These are phyloP conservation scores for Villa cingulata DNA, from an alignment of 2,888 invertebrate species.

Conservation along the genomic window DNA sequence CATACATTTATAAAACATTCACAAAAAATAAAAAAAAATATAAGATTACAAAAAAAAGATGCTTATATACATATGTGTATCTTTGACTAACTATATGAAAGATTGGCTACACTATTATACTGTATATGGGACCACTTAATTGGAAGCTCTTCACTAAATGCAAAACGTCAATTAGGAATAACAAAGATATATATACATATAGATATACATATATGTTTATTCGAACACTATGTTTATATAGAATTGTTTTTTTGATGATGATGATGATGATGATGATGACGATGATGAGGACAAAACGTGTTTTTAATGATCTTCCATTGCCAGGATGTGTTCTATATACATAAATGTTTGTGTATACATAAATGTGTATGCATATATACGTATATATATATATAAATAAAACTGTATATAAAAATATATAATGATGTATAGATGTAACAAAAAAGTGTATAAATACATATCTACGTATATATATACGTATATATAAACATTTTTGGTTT, in stretches of 20 bases:
- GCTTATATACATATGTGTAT: too few species aligned
- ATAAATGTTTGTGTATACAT: background rate
- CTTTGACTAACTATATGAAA: too few species aligned
- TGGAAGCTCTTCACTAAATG: conserved; percentile 19
- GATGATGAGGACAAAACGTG: conserved; percentile 1
- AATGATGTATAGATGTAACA: background rate
- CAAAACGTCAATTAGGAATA: conserved; percentile 22
- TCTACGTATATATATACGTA: too few species aligned
- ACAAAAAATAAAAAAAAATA: too few species aligned
- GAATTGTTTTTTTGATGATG: conserved; percentile 12
- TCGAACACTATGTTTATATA: conserved; percentile 16
- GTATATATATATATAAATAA: too few species aligned
- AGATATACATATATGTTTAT: background rate
- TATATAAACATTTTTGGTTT: too few species aligned
- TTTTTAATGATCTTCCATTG: conserved; percentile 13
- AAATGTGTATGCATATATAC: background rate
- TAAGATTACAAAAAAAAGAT: too few species aligned
- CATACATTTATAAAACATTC: background rate
- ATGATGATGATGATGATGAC: background rate
- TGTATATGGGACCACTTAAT: conserved; percentile 16
- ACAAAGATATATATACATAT: conserved; percentile 13
- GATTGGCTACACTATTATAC: background rate
- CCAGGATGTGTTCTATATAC: conserved; percentile 1
- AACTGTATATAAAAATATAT: too few species aligned
- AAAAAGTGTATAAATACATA: too few species aligned